Evolutionary conservation across 2,113 vertebrate species (phyloP), one percentile per base, ranked within the genome.

Genomic region (Corythornis madagascariensis): DNA sequence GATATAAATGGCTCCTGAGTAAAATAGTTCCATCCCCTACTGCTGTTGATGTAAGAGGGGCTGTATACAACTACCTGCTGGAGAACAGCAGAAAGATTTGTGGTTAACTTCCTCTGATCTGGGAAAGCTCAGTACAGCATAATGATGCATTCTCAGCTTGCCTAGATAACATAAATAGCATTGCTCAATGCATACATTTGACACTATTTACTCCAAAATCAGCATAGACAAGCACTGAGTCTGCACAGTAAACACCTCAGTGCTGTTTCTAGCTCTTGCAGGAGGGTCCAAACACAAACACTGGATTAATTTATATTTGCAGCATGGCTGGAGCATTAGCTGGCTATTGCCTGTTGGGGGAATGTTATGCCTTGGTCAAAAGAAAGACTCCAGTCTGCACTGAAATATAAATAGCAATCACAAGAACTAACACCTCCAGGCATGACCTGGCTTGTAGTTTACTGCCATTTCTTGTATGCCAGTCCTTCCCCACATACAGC

Each of bases 61-160:
- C 38, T 38, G 38, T 64, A 59, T 76, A 79, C 47, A 91, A 66
- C 88, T 84, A 33, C 55, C 92, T 75, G 73, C 81, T 94, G 90
- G 80, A 69, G 84, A 93, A 72, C 43, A 90, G 72, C 67, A 67
- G 82, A 74, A 88, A 80, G 89, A 92, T 83, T 53, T 93, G 82
- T 94, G 87, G 40, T 59, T 93, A 11, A 2, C 72, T 69, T 86
- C 67, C 87, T 74, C 40, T 61, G n/a, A 60, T 86, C 45, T 83
- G 40, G 60, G 57, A 91, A 86, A 85, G 72, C 0, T 0, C 52
- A 72, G 78, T 55, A 79, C 19, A 52, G 85, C 78, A 60, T 71
- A 93, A 75, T 72, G 61, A 91, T 94, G 83, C 76, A 81, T 89
- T 93, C 79, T 75, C 88, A 91, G 59, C 88, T 86, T 94, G 93